phyloP scores from a whole-genome alignment of 2,888 invertebrate species.

The Ophion slaviceki region DNA sequence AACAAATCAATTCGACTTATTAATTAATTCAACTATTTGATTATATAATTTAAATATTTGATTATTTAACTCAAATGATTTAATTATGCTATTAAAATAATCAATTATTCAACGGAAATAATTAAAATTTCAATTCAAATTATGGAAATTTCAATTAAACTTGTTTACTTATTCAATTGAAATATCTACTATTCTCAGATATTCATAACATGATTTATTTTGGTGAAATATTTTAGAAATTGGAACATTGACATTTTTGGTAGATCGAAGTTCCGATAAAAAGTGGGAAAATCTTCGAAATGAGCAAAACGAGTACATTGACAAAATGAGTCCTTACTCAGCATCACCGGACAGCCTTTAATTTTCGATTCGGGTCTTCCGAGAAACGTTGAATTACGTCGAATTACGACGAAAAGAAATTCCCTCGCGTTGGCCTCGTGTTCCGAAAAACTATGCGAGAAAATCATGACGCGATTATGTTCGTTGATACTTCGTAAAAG shows the following conservation, averaged over 20 bases:
- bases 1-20: too few species aligned
- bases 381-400: too few species aligned
- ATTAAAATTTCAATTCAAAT: too few species aligned
- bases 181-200: neutral
- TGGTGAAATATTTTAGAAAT: neutral
- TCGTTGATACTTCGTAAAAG: too few species aligned
- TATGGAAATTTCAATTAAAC: too few species aligned
- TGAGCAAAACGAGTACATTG: too few species aligned
- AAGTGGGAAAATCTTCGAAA: neutral
- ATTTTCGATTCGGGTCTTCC: neutral
- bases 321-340: too few species aligned
- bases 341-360: neutral
- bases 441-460: neutral
- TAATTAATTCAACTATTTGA: neutral
- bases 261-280: neutral
- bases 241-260: neutral
- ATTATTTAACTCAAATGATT: neutral
- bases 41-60: too few species aligned
- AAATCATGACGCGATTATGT: neutral
- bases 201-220: neutral
- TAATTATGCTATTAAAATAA: neutral
- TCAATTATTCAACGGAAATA: neutral
- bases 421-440: neutral
- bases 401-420: too few species aligned
- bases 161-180: too few species aligned